phyloP scores from a whole-genome alignment of 2,888 invertebrate species.

The Copidosoma aretas region DNA sequence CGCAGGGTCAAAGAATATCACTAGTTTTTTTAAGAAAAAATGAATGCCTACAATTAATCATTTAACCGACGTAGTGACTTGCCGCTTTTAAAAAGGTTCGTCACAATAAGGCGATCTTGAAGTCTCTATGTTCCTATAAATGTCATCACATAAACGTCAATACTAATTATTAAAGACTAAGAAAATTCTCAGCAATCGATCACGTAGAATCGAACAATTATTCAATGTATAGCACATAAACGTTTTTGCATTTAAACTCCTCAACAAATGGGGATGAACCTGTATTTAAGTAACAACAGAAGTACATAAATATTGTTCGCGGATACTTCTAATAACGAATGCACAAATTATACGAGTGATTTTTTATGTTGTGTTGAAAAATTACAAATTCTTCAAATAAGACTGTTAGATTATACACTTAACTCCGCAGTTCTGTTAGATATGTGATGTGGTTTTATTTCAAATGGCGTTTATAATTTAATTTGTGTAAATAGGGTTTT shows the following conservation, averaged over 20 bases:
- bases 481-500: slow-evolving; percentile 38
- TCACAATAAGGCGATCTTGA: slow-evolving; percentile 38
- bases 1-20: slow-evolving; percentile 79
- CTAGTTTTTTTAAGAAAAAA: slow-evolving; percentile 79
- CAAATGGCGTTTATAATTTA: slow-evolving; percentile 37
- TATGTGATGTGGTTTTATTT: slow-evolving; percentile 31
- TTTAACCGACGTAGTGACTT: slow-evolving; percentile 29
- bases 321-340: slow-evolving; percentile 24
- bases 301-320: slow-evolving; percentile 21
- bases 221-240: slow-evolving; percentile 20
- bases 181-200: slow-evolving; percentile 31
- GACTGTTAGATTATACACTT: slow-evolving; percentile 35
- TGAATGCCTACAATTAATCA: slow-evolving; percentile 48
- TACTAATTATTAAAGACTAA: slow-evolving; percentile 39
- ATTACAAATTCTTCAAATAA: slow-evolving; percentile 25
- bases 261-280: slow-evolving; percentile 19
- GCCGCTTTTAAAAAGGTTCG: slow-evolving; percentile 26
- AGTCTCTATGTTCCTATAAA: slow-evolving; percentile 49
- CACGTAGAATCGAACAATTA: slow-evolving; percentile 31
- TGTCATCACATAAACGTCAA: slow-evolving; percentile 45
- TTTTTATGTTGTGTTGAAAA: slow-evolving; percentile 27
- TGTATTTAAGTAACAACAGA: slow-evolving; percentile 20
- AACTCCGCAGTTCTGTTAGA: slow-evolving; percentile 30
- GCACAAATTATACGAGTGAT: slow-evolving; percentile 25
- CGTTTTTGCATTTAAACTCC: slow-evolving; percentile 26